Evolutionary conservation across 2,888 invertebrate species (phyloP).

Genomic region (Patella depressa): DNA sequence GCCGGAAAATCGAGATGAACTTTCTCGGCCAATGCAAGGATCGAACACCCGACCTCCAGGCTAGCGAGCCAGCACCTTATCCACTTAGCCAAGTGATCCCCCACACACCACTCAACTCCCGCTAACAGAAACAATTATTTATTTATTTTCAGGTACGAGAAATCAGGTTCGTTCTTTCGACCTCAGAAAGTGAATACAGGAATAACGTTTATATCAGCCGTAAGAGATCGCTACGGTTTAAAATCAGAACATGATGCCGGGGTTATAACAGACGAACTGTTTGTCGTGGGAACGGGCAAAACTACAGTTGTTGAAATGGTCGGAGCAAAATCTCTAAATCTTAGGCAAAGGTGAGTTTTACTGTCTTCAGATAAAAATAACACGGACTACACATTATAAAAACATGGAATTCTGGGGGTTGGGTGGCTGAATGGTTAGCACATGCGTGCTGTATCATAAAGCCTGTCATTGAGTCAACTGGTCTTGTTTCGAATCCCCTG

Average conservation of each 20-base stretch:
- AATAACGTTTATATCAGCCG: conserved; percentile 82
- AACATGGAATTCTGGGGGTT: too few species aligned
- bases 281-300: conserved; percentile 52
- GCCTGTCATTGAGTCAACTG: too few species aligned
- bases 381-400: too few species aligned
- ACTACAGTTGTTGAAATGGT: conserved; percentile 85
- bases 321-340: conserved; percentile 87
- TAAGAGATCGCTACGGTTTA: conserved; percentile 78
- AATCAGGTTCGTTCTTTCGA: conserved; percentile 90
- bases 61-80: too few species aligned
- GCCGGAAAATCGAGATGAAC: too few species aligned
- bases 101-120: background rate
- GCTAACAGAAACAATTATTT: background rate
- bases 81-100: too few species aligned
- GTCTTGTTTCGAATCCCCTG: too few species aligned
- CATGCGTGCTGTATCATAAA: too few species aligned
- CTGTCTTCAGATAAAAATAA: background rate
- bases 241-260: conserved; percentile 64
- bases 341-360: conserved; percentile 74
- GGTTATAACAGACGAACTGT: conserved; percentile 59
- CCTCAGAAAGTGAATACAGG: conserved; percentile 84
- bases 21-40: too few species aligned
- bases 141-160: conserved; percentile 76
- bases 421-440: too few species aligned
- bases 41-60: too few species aligned